Percentiles rank a stretch among this genome's conserved stretches.
These are phyloP conservation scores for Eupelmus urozonus DNA, from an alignment of 2,888 invertebrate genomes.

Conservation along the genomic window DNA sequence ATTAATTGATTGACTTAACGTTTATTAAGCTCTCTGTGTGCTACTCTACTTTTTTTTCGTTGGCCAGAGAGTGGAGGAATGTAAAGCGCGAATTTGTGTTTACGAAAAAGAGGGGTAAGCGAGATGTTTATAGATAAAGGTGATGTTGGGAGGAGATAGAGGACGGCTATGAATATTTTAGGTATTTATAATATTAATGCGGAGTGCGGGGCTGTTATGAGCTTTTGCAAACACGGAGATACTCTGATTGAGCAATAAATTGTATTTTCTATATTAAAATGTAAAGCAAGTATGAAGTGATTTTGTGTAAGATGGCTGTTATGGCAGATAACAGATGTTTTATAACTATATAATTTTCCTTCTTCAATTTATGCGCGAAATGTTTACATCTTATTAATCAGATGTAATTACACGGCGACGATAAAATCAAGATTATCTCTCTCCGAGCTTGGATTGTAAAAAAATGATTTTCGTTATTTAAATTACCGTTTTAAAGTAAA, in stretches of 20 bases:
- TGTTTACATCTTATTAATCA: neutral
- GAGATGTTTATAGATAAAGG: slow-evolving; percentile 15
- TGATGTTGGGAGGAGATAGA: slow-evolving; percentile 22
- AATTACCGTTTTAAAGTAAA: neutral
- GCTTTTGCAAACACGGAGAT: neutral
- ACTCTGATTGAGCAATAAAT: neutral
- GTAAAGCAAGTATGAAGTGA: neutral
- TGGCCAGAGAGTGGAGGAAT: neutral
- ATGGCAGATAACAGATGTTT: neutral
- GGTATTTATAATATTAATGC: slow-evolving; percentile 19
- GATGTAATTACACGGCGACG: neutral
- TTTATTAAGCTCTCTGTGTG: slow-evolving; percentile 35
- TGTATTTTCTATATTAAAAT: neutral
- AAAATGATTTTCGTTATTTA: neutral
- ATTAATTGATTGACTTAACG: slow-evolving; percentile 58
- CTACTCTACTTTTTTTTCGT: too few relatives aligned
- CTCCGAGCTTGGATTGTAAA: neutral
- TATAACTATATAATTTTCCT: neutral
- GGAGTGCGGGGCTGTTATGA: neutral
- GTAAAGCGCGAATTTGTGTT: neutral
- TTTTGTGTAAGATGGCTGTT: neutral
- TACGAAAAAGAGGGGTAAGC: neutral
- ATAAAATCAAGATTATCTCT: neutral
- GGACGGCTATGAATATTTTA: slow-evolving; percentile 36
- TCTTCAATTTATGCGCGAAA: neutral